Conservation (phyloP, 1,140 invertebrate species). For the Dryas iulia region DNA sequence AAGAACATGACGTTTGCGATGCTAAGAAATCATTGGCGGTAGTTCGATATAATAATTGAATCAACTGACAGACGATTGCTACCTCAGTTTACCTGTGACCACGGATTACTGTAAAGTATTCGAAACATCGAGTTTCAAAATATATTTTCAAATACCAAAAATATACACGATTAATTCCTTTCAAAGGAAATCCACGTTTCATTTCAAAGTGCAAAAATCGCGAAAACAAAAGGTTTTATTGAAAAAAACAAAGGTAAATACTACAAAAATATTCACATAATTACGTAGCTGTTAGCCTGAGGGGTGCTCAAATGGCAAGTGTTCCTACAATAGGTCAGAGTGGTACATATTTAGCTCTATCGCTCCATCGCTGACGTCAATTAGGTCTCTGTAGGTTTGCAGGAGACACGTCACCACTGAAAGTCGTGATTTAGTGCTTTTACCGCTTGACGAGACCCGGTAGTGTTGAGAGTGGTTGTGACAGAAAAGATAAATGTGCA, state of each 20-base stretch:
- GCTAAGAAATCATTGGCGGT: too few relatives aligned
- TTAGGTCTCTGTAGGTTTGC: constrained; percentile 6
- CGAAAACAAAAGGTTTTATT: too few relatives aligned
- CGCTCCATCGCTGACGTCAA: constrained; percentile 38
- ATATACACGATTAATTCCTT: too few relatives aligned
- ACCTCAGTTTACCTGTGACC: too few relatives aligned
- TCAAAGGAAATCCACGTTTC: too few relatives aligned
- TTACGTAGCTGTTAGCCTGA: background rate
- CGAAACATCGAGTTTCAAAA: too few relatives aligned
- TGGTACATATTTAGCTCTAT: constrained; percentile 38
- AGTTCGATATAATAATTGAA: too few relatives aligned
- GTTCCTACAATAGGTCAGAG: constrained; percentile 15
- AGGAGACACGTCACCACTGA: background rate
- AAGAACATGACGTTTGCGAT: too few relatives aligned
- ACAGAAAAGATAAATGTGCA: background rate
- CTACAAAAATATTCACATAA: background rate
- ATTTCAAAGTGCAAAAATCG: too few relatives aligned
- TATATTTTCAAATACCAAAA: too few relatives aligned
- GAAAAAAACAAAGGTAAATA: background rate
- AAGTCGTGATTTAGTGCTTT: background rate
- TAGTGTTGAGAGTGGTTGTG: background rate
- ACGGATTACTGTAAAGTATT: too few relatives aligned
- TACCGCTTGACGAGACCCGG: background rate
- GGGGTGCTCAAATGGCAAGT: constrained; percentile 23
- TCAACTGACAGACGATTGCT: too few relatives aligned